Conservation (phyloP, 2,797 vertebrate genomes). For the Micromesistius poutassou region DNA sequence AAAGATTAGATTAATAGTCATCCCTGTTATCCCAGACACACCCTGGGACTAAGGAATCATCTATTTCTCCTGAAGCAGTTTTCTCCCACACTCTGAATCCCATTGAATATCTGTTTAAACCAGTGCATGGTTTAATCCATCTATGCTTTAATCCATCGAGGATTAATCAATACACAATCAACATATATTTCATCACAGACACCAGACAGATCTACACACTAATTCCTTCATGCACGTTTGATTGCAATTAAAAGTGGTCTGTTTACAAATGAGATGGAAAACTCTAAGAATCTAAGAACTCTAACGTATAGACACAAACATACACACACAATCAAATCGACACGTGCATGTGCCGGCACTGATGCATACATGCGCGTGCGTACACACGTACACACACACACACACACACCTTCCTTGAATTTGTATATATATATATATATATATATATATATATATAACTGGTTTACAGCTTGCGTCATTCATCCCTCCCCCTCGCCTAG, state of each 20-base stretch:
- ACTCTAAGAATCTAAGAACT: no score
- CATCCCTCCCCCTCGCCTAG: slow-evolving; percentile 10
- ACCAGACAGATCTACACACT: background rate
- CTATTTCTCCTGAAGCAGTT: background rate
- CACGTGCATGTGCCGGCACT: no score
- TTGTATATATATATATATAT: no score
- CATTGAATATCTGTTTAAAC: background rate
- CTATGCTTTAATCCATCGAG: background rate
- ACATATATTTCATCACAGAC: background rate
- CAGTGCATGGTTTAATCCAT: background rate
- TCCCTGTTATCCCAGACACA: background rate
- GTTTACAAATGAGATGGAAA: no score
- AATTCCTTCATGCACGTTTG: background rate
- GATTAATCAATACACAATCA: background rate
- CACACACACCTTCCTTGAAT: slow-evolving; percentile 11
- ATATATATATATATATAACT: no score
- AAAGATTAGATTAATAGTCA: background rate
- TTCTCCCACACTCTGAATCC: no score
- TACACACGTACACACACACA: background rate
- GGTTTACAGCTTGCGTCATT: no score
- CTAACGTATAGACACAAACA: background rate
- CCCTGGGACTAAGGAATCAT: background rate
- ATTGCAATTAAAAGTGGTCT: no score
- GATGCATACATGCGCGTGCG: background rate
- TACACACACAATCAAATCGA: background rate